Evolutionary conservation across 2,113 vertebrate genomes (phyloP), one percentile per base, ranked within the genome.

Genomic region (Tupaia tana): DNA sequence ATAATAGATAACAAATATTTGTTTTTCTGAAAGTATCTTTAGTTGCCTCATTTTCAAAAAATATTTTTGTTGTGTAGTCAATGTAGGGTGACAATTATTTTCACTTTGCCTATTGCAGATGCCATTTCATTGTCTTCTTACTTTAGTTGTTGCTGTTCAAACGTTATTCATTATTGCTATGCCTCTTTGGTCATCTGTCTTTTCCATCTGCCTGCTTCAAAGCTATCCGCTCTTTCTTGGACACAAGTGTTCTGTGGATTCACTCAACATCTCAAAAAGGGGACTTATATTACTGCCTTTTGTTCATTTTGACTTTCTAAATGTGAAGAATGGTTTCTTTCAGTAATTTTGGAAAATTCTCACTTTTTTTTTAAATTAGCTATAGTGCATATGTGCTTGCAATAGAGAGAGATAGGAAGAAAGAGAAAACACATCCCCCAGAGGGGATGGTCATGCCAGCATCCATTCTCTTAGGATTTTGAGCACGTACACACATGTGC

Each of bases 1-100:
- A 82, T 79, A 66, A 84, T 54, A 84, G 54, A 73, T 1, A 31
- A 5, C 34, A 18, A 85, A 64, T 31, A 74, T 88, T 91, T 66
- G 1, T 85, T 91, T 91, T 74, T 85, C 73, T 89, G 59, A 63
- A 82, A 34, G 71, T 66, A 90, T 64, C 9, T 78, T 93, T 69
- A 86, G 29, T 20, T 67, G 31, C 14, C 1, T 89, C 16, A 73
- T 31, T 94, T 95, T 74, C 69, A 52, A 71, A 64, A 96, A 78
- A 78, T 91, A 61, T 70, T 84, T 74, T 79, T 43, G 63, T 20
- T 83, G 13, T 84, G 13, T 88, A 79, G 61, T 52, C 64, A 94
- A 56, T 34, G 31, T 67, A 34, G 7, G n/a, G n/a, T 70, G 69
- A 70, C 31, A 16, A 75, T 69, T 88, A 52, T 67, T 73, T 67